These are phyloP conservation scores for Oscarella lobularis DNA, from an alignment of 37 sponge, comb jelly and placozoan genomes.

Conservation along the genomic window DNA sequence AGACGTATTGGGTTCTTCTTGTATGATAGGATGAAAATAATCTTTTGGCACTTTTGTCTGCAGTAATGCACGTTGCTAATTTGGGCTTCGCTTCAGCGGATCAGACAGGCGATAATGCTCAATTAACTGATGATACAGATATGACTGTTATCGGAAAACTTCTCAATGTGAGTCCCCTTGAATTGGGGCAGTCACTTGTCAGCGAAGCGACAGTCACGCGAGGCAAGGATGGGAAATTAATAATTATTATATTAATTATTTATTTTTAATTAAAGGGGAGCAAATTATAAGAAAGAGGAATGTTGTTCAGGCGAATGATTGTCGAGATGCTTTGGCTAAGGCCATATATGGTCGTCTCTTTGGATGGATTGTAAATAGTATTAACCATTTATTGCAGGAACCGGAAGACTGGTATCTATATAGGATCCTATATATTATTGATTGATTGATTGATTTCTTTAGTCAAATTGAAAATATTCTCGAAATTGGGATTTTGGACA, in stretches of 20 bases:
- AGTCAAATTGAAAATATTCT: neutral
- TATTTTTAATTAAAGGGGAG: too few relatives aligned
- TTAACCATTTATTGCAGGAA: slow-evolving; percentile 22
- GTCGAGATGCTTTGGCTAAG: slow-evolving; percentile 28
- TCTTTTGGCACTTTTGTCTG: slow-evolving; percentile 24
- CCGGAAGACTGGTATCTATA: slow-evolving; percentile 9
- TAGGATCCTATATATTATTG: too few relatives aligned
- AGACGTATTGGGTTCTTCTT: neutral
- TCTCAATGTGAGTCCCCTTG: slow-evolving; percentile 20
- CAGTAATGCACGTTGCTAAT: slow-evolving; percentile 32
- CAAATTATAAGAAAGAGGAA: slow-evolving; percentile 19
- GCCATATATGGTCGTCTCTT: slow-evolving; percentile 17
- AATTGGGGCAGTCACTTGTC: slow-evolving; percentile 24
- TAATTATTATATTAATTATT: too few relatives aligned
- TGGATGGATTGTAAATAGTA: slow-evolving; percentile 26
- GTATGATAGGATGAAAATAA: slow-evolving; percentile 19
- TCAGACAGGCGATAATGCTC: slow-evolving; percentile 12
- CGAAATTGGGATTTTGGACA: slow-evolving; percentile 36
- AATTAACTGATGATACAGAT: neutral
- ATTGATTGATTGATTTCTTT: neutral
- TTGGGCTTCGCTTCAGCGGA: slow-evolving; percentile 20
- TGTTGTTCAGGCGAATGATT: slow-evolving; percentile 39
- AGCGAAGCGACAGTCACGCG: slow-evolving; percentile 27
- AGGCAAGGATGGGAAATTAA: slow-evolving; percentile 23
- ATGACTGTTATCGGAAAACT: slow-evolving; percentile 5